Evolutionary conservation across 1,140 invertebrate genomes (phyloP).

Genomic region (Drosophila murphyi): DNA sequence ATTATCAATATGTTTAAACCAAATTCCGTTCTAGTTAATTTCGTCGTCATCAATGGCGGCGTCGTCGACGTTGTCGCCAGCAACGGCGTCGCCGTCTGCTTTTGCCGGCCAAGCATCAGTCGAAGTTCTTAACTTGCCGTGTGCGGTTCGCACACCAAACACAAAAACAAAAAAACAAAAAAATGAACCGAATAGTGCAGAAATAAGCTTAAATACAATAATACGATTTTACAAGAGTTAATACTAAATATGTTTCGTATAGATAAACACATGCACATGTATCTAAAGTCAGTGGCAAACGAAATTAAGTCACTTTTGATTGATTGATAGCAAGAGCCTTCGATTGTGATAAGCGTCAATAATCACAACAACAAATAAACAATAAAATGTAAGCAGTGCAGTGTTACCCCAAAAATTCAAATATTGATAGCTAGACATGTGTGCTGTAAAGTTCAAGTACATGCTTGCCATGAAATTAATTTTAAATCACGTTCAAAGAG

Average conservation of each 20-base stretch:
- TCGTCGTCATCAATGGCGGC: conserved; percentile 15
- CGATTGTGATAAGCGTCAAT: conserved; percentile 57
- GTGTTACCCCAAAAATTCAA: conserved; percentile 27
- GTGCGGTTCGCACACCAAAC: conserved; percentile 47
- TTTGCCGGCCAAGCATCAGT: conserved; percentile 45
- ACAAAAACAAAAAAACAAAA: conserved; percentile 1
- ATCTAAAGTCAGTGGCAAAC: conserved; percentile 43
- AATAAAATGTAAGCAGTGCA: conserved; percentile 73
- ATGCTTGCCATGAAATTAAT: conserved; percentile 11
- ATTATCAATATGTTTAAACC: background rate
- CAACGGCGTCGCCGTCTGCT: conserved; percentile 12
- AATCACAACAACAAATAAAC: conserved; percentile 15
- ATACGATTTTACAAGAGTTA: conserved; percentile 37
- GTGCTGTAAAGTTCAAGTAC: conserved; percentile 47
- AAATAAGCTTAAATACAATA: conserved; percentile 26
- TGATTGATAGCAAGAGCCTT: conserved; percentile 62
- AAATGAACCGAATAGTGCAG: conserved; percentile 18
- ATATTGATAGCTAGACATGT: conserved; percentile 3
- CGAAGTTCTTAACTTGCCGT: conserved; percentile 59
- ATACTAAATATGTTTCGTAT: conserved; percentile 21
- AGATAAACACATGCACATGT: conserved; percentile 14
- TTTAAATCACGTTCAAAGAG: background rate
- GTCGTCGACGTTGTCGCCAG: background rate
- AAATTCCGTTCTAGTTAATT: background rate
- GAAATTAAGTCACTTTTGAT: conserved; percentile 64